Percentiles rank a stretch among this genome's conserved stretches.
phyloP scores from a whole-genome alignment of 1,140 invertebrate genomes.

The Leptonema lineaticorne region DNA sequence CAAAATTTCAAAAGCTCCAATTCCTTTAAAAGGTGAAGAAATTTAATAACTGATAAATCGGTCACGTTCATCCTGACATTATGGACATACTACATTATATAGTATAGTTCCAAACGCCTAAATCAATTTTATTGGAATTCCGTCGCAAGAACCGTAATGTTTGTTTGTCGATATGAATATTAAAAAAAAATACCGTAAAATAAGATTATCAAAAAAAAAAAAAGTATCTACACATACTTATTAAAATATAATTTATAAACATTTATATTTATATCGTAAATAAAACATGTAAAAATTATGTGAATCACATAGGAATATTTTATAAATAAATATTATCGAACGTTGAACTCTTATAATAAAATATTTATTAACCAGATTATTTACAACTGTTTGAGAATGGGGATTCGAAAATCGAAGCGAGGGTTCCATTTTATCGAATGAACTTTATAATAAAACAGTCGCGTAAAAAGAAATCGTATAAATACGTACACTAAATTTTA shows the following conservation, averaged over 20 bases:
- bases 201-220: no score
- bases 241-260: no score
- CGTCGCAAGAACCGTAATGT: not conserved
- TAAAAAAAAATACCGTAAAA: not conserved
- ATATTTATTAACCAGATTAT: conserved; percentile 17
- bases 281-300: not conserved
- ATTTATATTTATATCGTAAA: not conserved
- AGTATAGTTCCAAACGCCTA: no score
- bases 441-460: not conserved
- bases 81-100: no score
- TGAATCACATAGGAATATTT: not conserved
- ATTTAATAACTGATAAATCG: no score
- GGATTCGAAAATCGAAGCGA: not conserved
- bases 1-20: no score
- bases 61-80: no score
- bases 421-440: conserved; percentile 6
- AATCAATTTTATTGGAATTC: conserved; percentile 12
- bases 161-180: not conserved
- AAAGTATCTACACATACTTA: no score
- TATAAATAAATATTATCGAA: not conserved
- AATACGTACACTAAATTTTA: not conserved
- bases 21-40: no score
- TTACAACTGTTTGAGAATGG: not conserved
- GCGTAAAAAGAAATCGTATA: conserved; percentile 12
- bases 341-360: conserved; percentile 15